A percentile compares a stretch with the other conserved stretches of the same genome.
phyloP scores from a whole-genome alignment of 2,888 invertebrate genomes.

The Drosophila pullipes region DNA sequence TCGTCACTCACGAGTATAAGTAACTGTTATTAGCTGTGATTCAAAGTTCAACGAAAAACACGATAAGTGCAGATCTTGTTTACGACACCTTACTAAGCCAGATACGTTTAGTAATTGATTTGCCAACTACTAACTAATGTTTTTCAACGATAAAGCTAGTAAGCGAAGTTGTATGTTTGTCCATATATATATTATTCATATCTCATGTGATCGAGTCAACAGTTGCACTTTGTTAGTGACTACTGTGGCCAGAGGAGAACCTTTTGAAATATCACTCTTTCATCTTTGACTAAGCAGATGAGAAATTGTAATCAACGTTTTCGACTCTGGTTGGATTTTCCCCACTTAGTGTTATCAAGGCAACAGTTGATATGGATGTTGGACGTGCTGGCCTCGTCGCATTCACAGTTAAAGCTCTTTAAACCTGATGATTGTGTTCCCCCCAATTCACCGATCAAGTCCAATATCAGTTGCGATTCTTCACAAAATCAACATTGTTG shows the following conservation, averaged over 20 bases:
- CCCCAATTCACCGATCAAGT: not conserved
- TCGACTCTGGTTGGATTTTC: conserved; percentile 16
- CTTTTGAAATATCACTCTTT: not conserved
- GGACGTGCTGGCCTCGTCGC: conserved; percentile 23
- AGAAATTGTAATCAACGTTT: not conserved
- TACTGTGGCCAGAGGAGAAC: not conserved
- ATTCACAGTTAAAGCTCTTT: conserved; percentile 7
- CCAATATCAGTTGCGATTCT: not conserved
- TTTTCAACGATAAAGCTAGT: not conserved
- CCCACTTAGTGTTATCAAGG: conserved; percentile 29
- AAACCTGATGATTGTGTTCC: conserved; percentile 2
- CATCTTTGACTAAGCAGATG: not conserved
- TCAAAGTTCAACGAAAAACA: conserved; percentile 30
- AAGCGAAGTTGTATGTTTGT: not conserved
- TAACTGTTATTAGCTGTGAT: conserved; percentile 8
- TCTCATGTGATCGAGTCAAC: not conserved
- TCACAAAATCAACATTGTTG: not conserved
- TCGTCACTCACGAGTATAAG: conserved; percentile 2
- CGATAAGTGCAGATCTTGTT: conserved; percentile 22
- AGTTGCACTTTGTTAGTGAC: not conserved
- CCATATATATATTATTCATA: not conserved
- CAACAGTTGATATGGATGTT: conserved; percentile 15
- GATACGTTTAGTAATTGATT: not conserved
- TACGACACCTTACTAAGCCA: conserved; percentile 3
- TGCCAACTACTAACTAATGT: not conserved